phyloP scores from a whole-genome alignment of 1,140 invertebrate species.

The Cecropterus lyciades region DNA sequence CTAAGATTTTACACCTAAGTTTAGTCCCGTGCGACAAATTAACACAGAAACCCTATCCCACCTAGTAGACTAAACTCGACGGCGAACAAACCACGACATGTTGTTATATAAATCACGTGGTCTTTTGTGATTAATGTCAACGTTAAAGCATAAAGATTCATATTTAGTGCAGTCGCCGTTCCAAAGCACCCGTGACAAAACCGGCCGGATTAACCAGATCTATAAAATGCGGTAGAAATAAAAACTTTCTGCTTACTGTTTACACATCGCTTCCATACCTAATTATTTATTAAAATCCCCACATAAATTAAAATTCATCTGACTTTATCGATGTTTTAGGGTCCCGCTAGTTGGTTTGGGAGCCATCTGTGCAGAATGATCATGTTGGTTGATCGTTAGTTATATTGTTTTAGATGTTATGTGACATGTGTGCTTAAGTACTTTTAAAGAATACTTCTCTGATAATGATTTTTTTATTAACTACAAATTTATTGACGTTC shows the following conservation, averaged over 20 bases:
- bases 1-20: too few relatives aligned
- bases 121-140: constrained; percentile 83
- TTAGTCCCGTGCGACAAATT: not conserved
- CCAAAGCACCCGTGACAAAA: constrained; percentile 72
- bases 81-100: constrained; percentile 52
- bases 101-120: constrained; percentile 72
- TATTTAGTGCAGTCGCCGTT: constrained; percentile 72
- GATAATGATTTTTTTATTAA: constrained; percentile 4
- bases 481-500: too few relatives aligned
- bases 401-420: constrained; percentile 17
- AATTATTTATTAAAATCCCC: constrained; percentile 81
- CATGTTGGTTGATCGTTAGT: constrained; percentile 17
- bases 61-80: constrained; percentile 56
- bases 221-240: constrained; percentile 71
- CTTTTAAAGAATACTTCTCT: not conserved
- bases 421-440: constrained; percentile 31
- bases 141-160: constrained; percentile 75
- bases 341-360: constrained; percentile 36
- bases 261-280: constrained; percentile 69
- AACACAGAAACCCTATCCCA: constrained; percentile 2
- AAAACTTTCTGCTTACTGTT: constrained; percentile 78
- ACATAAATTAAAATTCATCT: constrained; percentile 74
- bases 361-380: constrained; percentile 29
- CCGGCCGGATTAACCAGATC: constrained; percentile 76
- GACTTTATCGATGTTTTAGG: constrained; percentile 56